These are phyloP conservation scores for Ceyx erithaca DNA, from an alignment of 2,797 vertebrate species.

Conservation along the genomic window DNA sequence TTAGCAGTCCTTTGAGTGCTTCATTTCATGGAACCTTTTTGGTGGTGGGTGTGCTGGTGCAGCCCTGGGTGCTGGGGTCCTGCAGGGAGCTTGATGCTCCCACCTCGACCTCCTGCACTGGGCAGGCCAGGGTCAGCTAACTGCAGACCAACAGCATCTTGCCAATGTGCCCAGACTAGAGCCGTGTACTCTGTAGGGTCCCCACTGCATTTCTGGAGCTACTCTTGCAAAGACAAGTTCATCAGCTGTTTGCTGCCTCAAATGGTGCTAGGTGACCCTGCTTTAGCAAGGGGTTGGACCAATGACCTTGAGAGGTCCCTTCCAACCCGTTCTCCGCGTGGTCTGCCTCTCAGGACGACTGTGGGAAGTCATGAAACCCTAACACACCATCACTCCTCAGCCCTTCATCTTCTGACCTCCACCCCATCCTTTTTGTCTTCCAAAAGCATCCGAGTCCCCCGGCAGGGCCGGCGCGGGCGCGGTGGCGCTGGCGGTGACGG, in stretches of 20 bases:
- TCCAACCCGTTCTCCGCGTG: fast-evolving
- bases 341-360: fast-evolving
- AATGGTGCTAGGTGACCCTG: too few relatives aligned
- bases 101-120: fast-evolving
- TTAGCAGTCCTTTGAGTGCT: not conserved
- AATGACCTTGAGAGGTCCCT: not conserved
- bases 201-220: not conserved
- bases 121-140: too few relatives aligned
- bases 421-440: not conserved
- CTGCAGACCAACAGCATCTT: too few relatives aligned
- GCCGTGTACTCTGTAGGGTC: fast-evolving
- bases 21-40: not conserved
- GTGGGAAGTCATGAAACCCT: fast-evolving
- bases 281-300: not conserved
- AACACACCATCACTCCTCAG: fast-evolving
- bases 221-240: too few relatives aligned
- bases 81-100: not conserved
- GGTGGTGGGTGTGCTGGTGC: not conserved
- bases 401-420: not conserved
- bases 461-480: slow-evolving; percentile 74
- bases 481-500: slow-evolving; percentile 79
- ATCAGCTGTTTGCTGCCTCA: too few relatives aligned
- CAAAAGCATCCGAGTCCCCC: slow-evolving; percentile 42
- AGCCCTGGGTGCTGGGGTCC: not conserved
- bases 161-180: fast-evolving